A percentile compares a stretch with the other conserved stretches of the same genome.
phyloP scores from a whole-genome alignment of 37 sponge, comb jelly and placozoan genomes.

The Cladorhizidae sp. region DNA sequence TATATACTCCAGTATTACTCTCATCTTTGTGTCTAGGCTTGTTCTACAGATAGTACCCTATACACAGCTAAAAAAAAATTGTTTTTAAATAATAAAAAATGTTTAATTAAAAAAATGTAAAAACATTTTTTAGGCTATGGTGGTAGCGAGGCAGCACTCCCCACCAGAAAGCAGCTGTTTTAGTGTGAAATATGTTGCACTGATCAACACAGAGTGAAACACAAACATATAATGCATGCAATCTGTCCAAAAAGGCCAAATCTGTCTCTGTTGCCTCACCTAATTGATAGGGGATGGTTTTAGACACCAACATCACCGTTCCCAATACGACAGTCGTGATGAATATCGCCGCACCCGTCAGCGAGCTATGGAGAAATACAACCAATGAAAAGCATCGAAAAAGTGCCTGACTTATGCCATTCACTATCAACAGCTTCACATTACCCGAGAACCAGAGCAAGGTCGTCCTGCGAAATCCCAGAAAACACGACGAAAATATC shows the following conservation, averaged over 20 bases:
- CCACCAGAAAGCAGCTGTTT: no score
- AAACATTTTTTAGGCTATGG: no score
- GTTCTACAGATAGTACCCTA: no score
- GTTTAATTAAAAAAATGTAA: no score
- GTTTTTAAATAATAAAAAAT: no score
- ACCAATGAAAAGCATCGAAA: background rate
- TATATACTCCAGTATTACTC: no score
- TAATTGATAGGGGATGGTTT: slow-evolving; percentile 23
- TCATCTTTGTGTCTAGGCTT: no score
- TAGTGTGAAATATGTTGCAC: background rate
- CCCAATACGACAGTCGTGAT: slow-evolving; percentile 80
- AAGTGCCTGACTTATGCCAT: background rate
- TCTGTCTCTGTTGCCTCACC: slow-evolving; percentile 18
- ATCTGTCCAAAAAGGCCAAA: background rate
- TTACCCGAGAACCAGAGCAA: slow-evolving; percentile 76
- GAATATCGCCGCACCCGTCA: slow-evolving; percentile 82
- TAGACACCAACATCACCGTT: slow-evolving; percentile 51
- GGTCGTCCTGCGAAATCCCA: slow-evolving; percentile 64
- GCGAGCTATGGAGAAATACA: slow-evolving; percentile 36
- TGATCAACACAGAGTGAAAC: background rate
- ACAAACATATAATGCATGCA: background rate
- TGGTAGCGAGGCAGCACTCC: no score
- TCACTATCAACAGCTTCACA: background rate
- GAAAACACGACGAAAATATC: slow-evolving; percentile 82
- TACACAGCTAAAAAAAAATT: no score